Percentiles rank a stretch among this genome's conserved stretches.
These are phyloP conservation scores for Lytechinus pictus DNA, from an alignment of 35 echinoderm and acorn worm species.

Conservation along the genomic window DNA sequence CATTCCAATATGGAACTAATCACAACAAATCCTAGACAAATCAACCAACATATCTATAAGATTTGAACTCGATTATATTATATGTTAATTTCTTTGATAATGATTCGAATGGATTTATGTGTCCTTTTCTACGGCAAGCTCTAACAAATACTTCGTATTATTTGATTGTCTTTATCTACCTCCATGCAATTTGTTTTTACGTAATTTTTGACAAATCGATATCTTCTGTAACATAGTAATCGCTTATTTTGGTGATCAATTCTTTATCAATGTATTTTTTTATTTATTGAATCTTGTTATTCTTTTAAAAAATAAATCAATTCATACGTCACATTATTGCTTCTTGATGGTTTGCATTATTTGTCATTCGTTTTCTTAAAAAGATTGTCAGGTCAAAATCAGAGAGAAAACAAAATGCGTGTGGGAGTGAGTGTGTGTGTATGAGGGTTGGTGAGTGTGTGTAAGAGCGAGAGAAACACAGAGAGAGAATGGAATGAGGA, in stretches of 20 bases:
- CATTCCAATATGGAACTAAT: no score
- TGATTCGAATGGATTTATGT: no score
- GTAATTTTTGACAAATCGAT: background rate
- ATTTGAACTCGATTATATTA: no score
- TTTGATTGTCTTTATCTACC: no score
- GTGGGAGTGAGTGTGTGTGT: background rate
- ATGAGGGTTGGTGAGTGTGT: background rate
- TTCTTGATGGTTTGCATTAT: background rate
- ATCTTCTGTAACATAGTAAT: background rate
- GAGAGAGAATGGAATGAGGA: background rate
- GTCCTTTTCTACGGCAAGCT: no score
- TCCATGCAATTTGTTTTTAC: no score
- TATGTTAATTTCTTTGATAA: no score
- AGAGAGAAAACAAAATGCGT: background rate
- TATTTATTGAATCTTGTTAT: background rate
- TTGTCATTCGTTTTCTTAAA: background rate
- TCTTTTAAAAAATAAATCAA: background rate
- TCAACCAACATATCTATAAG: no score
- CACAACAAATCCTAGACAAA: no score
- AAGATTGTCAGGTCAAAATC: background rate
- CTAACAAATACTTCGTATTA: no score
- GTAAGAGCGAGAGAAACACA: background rate
- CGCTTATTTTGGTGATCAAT: background rate
- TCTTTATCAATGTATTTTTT: background rate
- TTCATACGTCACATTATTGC: background rate